phyloP scores from a whole-genome alignment of 92 coral and sea anemone species.

The Montipora capitata region DNA sequence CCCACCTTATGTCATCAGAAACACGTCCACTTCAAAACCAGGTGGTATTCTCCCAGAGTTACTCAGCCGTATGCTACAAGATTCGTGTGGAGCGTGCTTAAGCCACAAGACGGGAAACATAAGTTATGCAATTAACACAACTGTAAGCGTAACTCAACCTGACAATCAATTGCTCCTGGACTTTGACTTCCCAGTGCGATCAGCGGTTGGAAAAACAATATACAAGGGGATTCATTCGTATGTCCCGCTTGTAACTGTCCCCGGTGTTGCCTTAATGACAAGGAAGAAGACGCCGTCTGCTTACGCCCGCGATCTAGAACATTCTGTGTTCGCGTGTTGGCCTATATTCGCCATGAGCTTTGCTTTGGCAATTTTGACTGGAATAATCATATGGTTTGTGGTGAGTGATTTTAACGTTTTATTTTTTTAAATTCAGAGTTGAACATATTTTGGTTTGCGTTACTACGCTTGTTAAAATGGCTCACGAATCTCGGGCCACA shows the following conservation, averaged over 20 bases:
- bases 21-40: slow-evolving; percentile 20
- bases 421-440: too few relatives aligned
- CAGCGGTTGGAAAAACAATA: slow-evolving; percentile 29
- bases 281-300: slow-evolving; percentile 60
- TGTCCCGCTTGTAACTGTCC: slow-evolving; percentile 80
- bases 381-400: slow-evolving; percentile 77
- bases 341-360: slow-evolving; percentile 76
- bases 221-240: slow-evolving; percentile 51
- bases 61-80: slow-evolving; percentile 68
- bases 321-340: slow-evolving; percentile 78
- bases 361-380: slow-evolving; percentile 72
- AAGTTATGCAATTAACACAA: slow-evolving; percentile 30
- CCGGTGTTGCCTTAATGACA: slow-evolving; percentile 86
- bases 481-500: too few relatives aligned
- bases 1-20: slow-evolving; percentile 69
- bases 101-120: slow-evolving; percentile 37
- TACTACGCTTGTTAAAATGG: too few relatives aligned
- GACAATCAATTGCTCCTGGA: background rate
- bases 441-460: too few relatives aligned
- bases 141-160: slow-evolving; percentile 11
- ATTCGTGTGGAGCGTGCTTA: slow-evolving; percentile 72
- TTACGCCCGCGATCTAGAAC: slow-evolving; percentile 70
- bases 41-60: slow-evolving; percentile 79
- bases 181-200: slow-evolving; percentile 43
- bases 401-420: slow-evolving; percentile 42